Evolutionary conservation across 2,797 vertebrate species (phyloP).

Genomic region (Ispidina lecontei): DNA sequence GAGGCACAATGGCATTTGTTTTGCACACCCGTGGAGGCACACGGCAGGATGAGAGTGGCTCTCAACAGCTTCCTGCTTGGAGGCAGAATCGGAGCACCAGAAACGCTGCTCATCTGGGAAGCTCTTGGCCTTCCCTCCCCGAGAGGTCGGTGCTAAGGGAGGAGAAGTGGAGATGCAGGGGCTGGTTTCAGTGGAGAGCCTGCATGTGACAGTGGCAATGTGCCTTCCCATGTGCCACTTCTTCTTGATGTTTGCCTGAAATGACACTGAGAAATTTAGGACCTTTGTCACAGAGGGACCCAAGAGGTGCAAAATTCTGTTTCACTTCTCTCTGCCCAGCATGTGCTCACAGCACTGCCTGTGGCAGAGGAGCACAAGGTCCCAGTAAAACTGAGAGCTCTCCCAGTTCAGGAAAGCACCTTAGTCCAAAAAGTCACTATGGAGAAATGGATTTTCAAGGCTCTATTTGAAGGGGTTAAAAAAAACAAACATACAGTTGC

Average conservation of each 20-base stretch:
- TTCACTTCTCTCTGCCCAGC: slow-evolving; percentile 31
- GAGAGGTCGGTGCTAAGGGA: neutral
- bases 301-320: neutral
- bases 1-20: slow-evolving; percentile 61
- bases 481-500: neutral
- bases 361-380: neutral
- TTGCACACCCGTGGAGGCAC: slow-evolving; percentile 37
- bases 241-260: neutral
- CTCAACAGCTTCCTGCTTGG: slow-evolving; percentile 53
- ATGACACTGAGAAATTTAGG: neutral
- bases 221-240: neutral
- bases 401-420: neutral
- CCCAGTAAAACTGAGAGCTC: neutral
- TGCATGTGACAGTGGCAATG: neutral
- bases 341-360: neutral
- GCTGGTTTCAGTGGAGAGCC: neutral
- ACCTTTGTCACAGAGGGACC: neutral
- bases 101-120: neutral
- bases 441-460: neutral
- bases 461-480: neutral
- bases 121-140: neutral
- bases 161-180: neutral
- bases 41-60: slow-evolving; percentile 54
- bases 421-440: neutral
- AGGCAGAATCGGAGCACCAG: neutral